Evolutionary conservation across 2,797 vertebrate species (phyloP), one percentile per base, ranked within the genome.

Genomic region (Poliocrania exsul): DNA sequence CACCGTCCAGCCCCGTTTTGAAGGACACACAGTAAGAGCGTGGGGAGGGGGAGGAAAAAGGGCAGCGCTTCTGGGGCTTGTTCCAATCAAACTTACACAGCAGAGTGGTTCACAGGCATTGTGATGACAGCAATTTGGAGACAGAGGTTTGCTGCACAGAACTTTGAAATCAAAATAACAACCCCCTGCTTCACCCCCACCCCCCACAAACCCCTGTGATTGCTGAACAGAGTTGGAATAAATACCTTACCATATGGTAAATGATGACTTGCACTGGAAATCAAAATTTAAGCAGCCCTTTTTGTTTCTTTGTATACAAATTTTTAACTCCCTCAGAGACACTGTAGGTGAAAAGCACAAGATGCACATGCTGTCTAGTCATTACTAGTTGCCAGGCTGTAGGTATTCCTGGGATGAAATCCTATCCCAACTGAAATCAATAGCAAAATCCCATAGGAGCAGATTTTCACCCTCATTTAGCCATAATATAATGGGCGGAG

Each of bases 161-260:
- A 90, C 73, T 96, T 73, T 20, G 75, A 94, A 92, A 96, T 58
- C 70, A 75, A 96, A 95, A 92, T 64, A 94, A 88, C 79, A 78
- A 23, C 38, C 62, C 66, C 50, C 46, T 51, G 86, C 57, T 93
- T 75, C 21, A 28, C 26, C 50, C 10, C 42, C 44, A 5, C 15
- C 15, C 60, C 56, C 58, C 0, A 0, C 71, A 92, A 93, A 60
- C 72, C 65, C 72, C 64, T 71, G 7, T 73, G 71, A 87, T 31
- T 93, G 80, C 65, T 84, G 88, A 95, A 72, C 92, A 88, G 86
- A 88, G 77, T 35, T 79, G 71, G 46, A 83, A 77, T 92, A 96
- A 95, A 96, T 47, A 92, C 83, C 86, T 95, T 92, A 82, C 66
- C 96, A 95, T 93, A 95, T 96, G 89, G 81, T 66, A 72, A 97